Evolutionary conservation across 2,888 invertebrate species (phyloP).

Genomic region (Gortyna flavago): DNA sequence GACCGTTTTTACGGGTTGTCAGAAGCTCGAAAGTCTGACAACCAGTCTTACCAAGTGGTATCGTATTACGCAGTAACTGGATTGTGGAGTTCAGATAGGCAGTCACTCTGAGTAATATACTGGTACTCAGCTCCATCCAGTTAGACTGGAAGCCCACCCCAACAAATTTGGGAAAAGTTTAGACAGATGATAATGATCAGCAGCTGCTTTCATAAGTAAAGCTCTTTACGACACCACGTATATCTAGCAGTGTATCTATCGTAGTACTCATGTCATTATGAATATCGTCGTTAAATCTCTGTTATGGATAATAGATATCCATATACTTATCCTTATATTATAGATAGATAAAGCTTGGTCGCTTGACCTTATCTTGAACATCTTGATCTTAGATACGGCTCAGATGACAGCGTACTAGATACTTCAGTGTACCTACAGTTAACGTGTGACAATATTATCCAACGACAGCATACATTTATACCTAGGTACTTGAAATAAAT

Average conservation of each 20-base stretch:
- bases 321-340: no score
- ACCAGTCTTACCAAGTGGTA: neutral
- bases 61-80: neutral
- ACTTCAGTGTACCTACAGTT: neutral
- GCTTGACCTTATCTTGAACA: neutral
- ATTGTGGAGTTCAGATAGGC: neutral
- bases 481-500: slow-evolving; percentile 17
- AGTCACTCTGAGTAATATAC: neutral
- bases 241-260: neutral
- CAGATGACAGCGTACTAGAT: no score
- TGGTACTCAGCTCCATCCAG: neutral
- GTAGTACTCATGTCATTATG: no score
- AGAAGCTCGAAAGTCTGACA: neutral
- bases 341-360: no score
- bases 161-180: neutral
- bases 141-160: neutral
- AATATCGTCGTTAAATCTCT: no score
- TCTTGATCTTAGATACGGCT: neutral
- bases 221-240: neutral
- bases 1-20: no score
- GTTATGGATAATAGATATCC: no score
- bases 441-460: neutral
- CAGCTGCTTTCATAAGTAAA: neutral
- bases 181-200: neutral
- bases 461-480: neutral